Evolutionary conservation across 2,888 invertebrate genomes (phyloP), one percentile per base, ranked within the genome.

Genomic region (Pinctada fucata): DNA sequence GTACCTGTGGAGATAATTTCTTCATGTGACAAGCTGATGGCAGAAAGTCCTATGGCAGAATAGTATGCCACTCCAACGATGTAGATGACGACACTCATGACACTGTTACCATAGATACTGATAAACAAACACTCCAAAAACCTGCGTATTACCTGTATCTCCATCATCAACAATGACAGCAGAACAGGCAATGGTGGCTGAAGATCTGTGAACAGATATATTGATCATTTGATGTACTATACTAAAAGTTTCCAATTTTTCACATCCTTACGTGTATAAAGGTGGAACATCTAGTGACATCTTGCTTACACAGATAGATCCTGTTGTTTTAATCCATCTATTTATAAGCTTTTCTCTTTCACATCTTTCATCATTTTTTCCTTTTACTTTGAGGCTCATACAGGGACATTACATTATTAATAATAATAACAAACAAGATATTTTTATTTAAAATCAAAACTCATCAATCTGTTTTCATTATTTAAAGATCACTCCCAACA

Each of bases 71-170:
- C 68, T 3, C 91, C 91, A 66, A 88, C 80, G n/a, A 85, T 10
- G 75, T 89, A 91, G 76, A 90, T 90, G 1, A 87, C 67, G 0
- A 89, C 16, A 76, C 90, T 90, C 86, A 91, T 91, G 68, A 85
- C 89, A 75, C 87, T 82, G 0, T 79, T 73, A 1, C 90, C 90
- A 79, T 90, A 91, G 50, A 87, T 86, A 77, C 87, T 89, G 71
- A 90, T 82, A n/a, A 77, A 86, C 16, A 87, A 47, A 73, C 89
- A 89, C 80, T 91, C 91, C 10, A 84, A 78, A n/a, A 84, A 81
- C 16, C 90, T 78, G n/a, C 89, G 83, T 0, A 82, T 50, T 10
- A 89, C 85, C 73, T 89, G 88, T 16, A 87, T 58, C 71, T 83
- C 81, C 31, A 84, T 84, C 84, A 88, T 81, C 4, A 82, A 52